Percentiles rank a stretch among this genome's conserved stretches.
Evolutionary conservation across 2,113 vertebrate genomes (phyloP).

Genomic region (Equus przewalskii): DNA sequence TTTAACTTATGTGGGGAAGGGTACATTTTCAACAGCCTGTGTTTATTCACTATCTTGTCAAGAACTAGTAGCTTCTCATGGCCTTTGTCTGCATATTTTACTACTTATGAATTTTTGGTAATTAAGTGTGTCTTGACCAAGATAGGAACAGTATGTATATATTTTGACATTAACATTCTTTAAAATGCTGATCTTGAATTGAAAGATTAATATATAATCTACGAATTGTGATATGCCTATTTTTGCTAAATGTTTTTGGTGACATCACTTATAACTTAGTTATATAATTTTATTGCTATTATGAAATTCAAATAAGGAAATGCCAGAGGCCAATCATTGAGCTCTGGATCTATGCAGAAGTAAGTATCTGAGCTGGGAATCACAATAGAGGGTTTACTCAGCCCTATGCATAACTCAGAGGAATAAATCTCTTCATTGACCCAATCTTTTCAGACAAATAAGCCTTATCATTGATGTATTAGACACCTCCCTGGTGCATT

Average conservation of each 20-base stretch:
- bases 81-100: neutral
- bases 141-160: neutral
- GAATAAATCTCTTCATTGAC: neutral
- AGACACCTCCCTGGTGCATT: neutral
- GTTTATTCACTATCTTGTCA: neutral
- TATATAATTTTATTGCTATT: neutral
- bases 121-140: neutral
- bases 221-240: neutral
- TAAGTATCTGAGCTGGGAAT: neutral
- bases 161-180: neutral
- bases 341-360: neutral
- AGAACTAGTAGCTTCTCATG: neutral
- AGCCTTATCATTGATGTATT: neutral
- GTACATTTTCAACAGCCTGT: neutral
- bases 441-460: neutral
- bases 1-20: neutral
- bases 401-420: neutral
- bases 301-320: neutral
- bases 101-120: neutral
- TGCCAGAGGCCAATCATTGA: neutral
- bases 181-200: neutral
- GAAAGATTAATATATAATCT: neutral
- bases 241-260: neutral
- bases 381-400: neutral
- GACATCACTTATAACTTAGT: neutral